Evolutionary conservation across 2,113 vertebrate species (phyloP).

Genomic region (Antigone vipio): DNA sequence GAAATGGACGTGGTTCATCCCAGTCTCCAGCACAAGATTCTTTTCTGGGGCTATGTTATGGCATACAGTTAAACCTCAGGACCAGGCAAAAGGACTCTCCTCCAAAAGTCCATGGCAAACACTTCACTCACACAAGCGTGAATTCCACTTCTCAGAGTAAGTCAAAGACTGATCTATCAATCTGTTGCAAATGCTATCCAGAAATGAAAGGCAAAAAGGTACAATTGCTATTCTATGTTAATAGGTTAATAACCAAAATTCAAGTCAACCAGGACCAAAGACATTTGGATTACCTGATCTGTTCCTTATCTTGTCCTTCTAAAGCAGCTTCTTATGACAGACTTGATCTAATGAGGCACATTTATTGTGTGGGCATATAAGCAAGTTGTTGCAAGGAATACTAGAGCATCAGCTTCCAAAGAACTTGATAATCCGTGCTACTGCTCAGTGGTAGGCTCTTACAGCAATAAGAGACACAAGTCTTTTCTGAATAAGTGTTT

Average conservation of each 20-base stretch:
- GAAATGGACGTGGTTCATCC: neutral
- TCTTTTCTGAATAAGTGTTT: neutral
- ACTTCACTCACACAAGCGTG: neutral
- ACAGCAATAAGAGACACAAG: neutral
- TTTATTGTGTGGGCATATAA: neutral
- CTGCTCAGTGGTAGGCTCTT: neutral
- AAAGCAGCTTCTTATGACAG: neutral
- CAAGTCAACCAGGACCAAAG: neutral
- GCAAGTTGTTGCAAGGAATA: neutral
- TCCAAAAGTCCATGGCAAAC: neutral
- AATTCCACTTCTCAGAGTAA: neutral
- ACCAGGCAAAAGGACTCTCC: neutral
- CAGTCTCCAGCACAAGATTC: neutral
- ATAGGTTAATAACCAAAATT: neutral
- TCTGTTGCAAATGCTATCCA: neutral
- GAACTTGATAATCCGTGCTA: neutral
- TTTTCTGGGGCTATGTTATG: neutral
- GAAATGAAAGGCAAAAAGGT: neutral
- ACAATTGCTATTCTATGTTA: neutral
- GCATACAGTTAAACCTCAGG: neutral
- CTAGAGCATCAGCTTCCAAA: neutral
- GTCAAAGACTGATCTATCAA: neutral
- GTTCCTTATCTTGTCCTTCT: neutral
- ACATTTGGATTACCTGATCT: neutral
- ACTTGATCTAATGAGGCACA: neutral